These are phyloP conservation scores for Chaitophorus viminalis DNA, from an alignment of 2,888 invertebrate genomes.

Conservation along the genomic window DNA sequence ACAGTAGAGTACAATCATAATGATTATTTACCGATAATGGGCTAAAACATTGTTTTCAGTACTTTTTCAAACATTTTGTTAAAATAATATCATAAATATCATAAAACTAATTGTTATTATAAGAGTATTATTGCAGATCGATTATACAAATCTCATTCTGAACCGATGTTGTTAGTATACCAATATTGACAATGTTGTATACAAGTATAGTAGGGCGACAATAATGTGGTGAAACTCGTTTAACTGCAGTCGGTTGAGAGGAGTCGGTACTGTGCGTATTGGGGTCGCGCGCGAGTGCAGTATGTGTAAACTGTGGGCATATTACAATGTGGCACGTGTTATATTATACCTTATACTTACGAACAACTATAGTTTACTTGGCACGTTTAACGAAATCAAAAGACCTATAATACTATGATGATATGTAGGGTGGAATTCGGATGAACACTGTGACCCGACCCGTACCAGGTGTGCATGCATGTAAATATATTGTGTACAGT, in stretches of 20 bases:
- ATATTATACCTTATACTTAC: background rate
- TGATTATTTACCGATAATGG: too few species aligned
- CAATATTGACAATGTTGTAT: too few species aligned
- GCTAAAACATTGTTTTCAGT: too few species aligned
- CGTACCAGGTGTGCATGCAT: background rate
- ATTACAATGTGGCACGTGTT: background rate
- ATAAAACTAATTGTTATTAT: too few species aligned
- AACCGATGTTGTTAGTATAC: background rate
- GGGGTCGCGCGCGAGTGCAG: background rate
- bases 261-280: background rate
- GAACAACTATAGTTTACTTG: background rate
- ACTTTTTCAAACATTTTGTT: too few species aligned
- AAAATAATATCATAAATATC: too few species aligned
- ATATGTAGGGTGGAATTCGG: background rate
- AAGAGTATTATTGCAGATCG: too few species aligned
- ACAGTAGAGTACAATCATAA: too few species aligned
- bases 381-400: background rate
- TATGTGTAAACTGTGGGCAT: background rate
- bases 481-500: too few species aligned
- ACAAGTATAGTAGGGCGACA: background rate
- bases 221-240: background rate
- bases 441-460: background rate
- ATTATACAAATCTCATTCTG: background rate
- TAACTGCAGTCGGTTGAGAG: background rate
- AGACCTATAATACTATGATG: background rate